Evolutionary conservation across 1,140 invertebrate genomes (phyloP).

Genomic region (Tetramorium parvispinum): DNA sequence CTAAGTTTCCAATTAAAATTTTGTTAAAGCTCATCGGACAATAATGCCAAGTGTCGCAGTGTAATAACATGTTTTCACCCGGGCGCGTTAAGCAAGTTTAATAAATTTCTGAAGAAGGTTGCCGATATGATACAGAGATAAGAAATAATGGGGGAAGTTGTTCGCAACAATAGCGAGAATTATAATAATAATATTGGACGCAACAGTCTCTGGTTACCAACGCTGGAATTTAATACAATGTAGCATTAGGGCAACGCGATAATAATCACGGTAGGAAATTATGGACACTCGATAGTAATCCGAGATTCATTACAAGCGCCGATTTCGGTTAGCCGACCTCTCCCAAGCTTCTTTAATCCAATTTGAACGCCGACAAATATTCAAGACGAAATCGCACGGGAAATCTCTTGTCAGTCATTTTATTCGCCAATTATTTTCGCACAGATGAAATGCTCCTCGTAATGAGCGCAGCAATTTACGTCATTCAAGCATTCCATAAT

Average conservation of each 20-base stretch:
- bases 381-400: conserved; percentile 43
- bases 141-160: conserved; percentile 30
- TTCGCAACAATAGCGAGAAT: conserved; percentile 45
- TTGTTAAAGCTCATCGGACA: neutral
- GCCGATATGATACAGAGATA: neutral
- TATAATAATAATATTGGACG: conserved; percentile 56
- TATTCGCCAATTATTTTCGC: conserved; percentile 48
- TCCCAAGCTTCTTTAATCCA: conserved; percentile 51
- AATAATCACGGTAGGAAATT: conserved; percentile 60
- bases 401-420: conserved; percentile 26
- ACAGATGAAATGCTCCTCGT: neutral
- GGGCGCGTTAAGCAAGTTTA: neutral
- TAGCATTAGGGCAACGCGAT: conserved; percentile 58
- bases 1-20: neutral
- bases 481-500: conserved; percentile 5
- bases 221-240: conserved; percentile 60
- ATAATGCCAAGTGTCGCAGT: neutral
- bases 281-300: conserved; percentile 60
- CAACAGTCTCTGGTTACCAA: conserved; percentile 47
- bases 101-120: conserved; percentile 1
- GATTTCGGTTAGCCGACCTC: conserved; percentile 48
- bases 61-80: neutral
- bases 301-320: conserved; percentile 58
- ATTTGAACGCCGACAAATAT: conserved; percentile 39
- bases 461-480: conserved; percentile 27